phyloP scores from a whole-genome alignment of 2,888 invertebrate species.

The Rhagophthalmus giganteus region DNA sequence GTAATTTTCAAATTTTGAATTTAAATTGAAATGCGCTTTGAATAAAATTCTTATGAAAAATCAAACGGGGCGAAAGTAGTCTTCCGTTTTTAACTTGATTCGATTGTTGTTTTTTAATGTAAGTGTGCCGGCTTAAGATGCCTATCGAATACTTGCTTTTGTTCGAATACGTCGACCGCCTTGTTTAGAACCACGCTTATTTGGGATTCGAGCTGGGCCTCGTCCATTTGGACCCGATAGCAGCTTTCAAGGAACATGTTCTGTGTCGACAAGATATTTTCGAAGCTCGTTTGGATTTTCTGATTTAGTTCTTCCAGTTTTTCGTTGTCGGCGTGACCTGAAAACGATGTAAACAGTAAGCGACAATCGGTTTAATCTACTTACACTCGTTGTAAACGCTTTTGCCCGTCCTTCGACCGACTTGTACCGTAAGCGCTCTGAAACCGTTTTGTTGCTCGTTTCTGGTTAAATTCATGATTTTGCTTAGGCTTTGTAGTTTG shows the following conservation, averaged over 20 bases:
- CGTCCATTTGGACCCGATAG: conserved; percentile 66
- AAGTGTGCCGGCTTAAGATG: background rate
- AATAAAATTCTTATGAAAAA: conserved; percentile 38
- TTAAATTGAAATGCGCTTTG: too few relatives aligned
- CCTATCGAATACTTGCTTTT: conserved; percentile 67
- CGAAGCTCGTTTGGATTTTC: conserved; percentile 57
- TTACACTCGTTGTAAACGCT: conserved; percentile 37
- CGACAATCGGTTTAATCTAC: too few relatives aligned
- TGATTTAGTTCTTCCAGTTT: conserved; percentile 42
- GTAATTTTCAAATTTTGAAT: too few relatives aligned
- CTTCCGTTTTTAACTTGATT: too few relatives aligned
- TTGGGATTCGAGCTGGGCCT: conserved; percentile 62
- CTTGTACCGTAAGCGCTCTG: conserved; percentile 46
- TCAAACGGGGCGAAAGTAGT: too few relatives aligned
- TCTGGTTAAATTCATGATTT: conserved; percentile 41
- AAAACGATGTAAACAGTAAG: too few relatives aligned
- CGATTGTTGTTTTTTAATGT: too few relatives aligned
- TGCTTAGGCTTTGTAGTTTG: conserved; percentile 36
- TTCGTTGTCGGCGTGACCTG: conserved; percentile 18
- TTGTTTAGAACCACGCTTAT: conserved; percentile 66
- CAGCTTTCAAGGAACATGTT: conserved; percentile 69
- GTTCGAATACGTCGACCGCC: conserved; percentile 64
- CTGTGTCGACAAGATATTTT: conserved; percentile 64
- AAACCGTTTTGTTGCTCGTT: conserved; percentile 49
- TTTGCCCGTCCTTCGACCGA: conserved; percentile 39